Base-by-base conservation (phyloP, 2,888 invertebrate species). In the Scaptomyza polygonia region DNA sequence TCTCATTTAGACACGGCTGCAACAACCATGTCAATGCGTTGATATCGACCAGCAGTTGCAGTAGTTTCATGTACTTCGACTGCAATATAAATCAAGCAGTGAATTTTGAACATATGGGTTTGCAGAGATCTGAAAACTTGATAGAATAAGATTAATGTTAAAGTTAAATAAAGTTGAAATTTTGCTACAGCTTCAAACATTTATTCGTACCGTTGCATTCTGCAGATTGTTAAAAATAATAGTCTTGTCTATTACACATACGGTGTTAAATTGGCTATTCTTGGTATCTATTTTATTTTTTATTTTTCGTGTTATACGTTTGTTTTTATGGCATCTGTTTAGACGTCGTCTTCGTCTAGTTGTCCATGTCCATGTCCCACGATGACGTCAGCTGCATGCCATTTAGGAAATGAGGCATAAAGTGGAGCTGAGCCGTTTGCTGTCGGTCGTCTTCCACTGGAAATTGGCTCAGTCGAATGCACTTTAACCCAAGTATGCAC, bases 371-470 rank as follows among this genome's bases (percentile, higher is more conserved):
- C 55, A 18, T 44, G 11, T 14, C 14, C 49, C 25, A 27, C 40
- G 57, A 55, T 58, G 68, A 69, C 66, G 61, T 67, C 77, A 68
- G 66, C 86, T 61, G 85, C 84, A 77, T 67, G 66, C 84, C 81
- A 82, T 88, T 88, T 88, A 86, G 78, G 87, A 80, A 82, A 88
- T 88, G 87, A 88, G 87, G 88, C 85, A 88, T 88, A 82, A 82
- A 84, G 74, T 81, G 73, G 63, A 52, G 49, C 67, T 56, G 56
- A 52, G 67, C 52, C 63, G 71, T 64, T 66, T 36, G 52, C 71
- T 63, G 74, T 72, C 62, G 70, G 27, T 61, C 65, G 70, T 62
- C 68, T 39, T 47, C 61, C 48, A 44, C 56, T 75, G 48, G 57
- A 79, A 88, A 88, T 82, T 82, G 88, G 85, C 88, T 75, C 66